Conservation (phyloP, 2,888 invertebrate genomes). For the Carabus problematicus region DNA sequence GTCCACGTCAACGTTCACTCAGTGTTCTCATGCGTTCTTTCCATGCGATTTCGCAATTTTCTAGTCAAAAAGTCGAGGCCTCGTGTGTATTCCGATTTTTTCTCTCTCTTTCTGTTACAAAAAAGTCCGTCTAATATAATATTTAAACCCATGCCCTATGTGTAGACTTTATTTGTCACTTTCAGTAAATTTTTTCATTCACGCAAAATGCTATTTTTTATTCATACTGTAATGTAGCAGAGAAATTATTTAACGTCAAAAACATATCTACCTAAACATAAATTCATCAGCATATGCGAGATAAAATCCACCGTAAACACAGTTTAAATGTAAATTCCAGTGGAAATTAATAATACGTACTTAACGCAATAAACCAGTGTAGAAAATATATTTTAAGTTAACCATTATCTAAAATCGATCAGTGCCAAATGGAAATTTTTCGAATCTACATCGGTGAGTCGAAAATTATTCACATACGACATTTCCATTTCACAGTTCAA, state of each 20-base stretch:
- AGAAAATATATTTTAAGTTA: slow-evolving; percentile 27
- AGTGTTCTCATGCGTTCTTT: slow-evolving; percentile 16
- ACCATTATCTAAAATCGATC: slow-evolving; percentile 41
- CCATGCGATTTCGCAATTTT: slow-evolving; percentile 20
- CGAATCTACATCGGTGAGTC: slow-evolving; percentile 40
- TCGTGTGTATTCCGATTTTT: slow-evolving; percentile 1
- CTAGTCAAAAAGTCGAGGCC: slow-evolving; percentile 8
- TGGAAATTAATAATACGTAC: too few species aligned
- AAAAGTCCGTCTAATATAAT: slow-evolving; percentile 10
- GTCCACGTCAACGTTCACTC: slow-evolving; percentile 16
- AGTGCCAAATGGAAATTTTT: slow-evolving; percentile 39
- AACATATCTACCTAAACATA: too few species aligned
- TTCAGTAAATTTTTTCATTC: too few species aligned
- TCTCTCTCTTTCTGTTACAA: slow-evolving; percentile 5
- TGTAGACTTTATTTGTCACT: not conserved
- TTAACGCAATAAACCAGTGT: too few species aligned
- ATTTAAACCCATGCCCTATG: slow-evolving; percentile 1
- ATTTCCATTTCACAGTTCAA: slow-evolving; percentile 42
- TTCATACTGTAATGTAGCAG: too few species aligned
- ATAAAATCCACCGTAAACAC: too few species aligned
- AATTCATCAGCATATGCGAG: too few species aligned
- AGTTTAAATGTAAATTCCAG: too few species aligned
- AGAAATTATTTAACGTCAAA: too few species aligned
- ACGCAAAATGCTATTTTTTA: too few species aligned
- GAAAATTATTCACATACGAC: slow-evolving; percentile 42